Conservation (phyloP, 2,113 vertebrate genomes). For the Nesoenas mayeri region DNA sequence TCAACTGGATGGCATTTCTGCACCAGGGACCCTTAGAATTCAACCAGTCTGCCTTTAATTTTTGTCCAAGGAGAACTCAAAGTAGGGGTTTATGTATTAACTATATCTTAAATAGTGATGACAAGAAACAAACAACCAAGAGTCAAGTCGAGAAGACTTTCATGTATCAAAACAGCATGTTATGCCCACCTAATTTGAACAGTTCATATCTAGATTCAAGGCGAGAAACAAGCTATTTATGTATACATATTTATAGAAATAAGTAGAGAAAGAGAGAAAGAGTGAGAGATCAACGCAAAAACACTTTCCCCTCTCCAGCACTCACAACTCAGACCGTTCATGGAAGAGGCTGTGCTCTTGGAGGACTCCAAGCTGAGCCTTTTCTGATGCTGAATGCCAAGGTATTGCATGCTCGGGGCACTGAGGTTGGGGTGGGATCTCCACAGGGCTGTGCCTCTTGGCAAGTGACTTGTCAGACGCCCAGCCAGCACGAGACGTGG, state of each 20-base stretch:
- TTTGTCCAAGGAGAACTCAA: conserved; percentile 74
- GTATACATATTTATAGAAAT: conserved; percentile 64
- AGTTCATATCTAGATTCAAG: conserved; percentile 67
- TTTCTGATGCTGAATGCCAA: conserved; percentile 59
- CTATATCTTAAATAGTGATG: conserved; percentile 61
- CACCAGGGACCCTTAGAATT: conserved; percentile 83
- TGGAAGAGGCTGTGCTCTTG: conserved; percentile 53
- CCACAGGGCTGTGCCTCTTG: conserved; percentile 14
- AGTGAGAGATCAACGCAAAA: conserved; percentile 46
- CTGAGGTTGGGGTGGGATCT: conserved; percentile 29
- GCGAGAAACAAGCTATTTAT: conserved; percentile 75
- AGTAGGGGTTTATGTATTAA: conserved; percentile 70
- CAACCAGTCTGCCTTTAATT: conserved; percentile 84
- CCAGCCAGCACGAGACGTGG: not conserved
- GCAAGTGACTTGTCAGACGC: not conserved
- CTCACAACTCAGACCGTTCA: conserved; percentile 41
- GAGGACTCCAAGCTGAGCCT: conserved; percentile 41
- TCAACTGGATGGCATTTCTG: conserved; percentile 82
- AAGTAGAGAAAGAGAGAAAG: conserved; percentile 53
- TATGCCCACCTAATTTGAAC: conserved; percentile 79
- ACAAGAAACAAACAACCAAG: conserved; percentile 65
- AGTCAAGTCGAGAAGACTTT: conserved; percentile 65
- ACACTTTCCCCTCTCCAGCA: conserved; percentile 55
- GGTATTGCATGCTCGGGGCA: conserved; percentile 29
- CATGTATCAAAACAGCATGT: conserved; percentile 78